Evolutionary conservation across 2,797 vertebrate species (phyloP), one percentile per base, ranked within the genome.

Genomic region (Dryobates pubescens): DNA sequence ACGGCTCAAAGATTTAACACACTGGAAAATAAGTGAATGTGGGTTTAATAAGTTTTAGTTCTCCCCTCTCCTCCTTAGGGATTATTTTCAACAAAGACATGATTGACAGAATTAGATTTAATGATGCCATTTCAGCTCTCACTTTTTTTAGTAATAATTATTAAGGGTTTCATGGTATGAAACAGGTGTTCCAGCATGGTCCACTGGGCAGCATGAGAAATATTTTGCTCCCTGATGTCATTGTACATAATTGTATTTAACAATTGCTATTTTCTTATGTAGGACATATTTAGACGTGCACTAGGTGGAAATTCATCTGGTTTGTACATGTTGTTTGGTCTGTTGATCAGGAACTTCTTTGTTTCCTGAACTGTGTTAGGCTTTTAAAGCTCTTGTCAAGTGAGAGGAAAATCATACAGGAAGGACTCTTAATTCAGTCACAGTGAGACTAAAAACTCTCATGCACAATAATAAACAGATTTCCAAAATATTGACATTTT

Each of bases 161-260:
- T 57, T 83, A 93, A 92, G 61, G 53, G 64, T 82, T 93, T 96
- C 77, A 59, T 88, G 71, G 79, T 79, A 77, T 17, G 63, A 92
- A 94, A 70, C 88, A 94, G 93, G 89, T 93, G 82, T 85, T 88
- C 26, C 84, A 86, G 18, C 76, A 88, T 56, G 84, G 89, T 89
- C 72, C 58, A 32, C 75, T 81, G 87, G 90, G 96, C 92, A 89
- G 90, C 73, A 49, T 1, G 2, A 92, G 76, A 58, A 80, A 74
- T 51, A 56, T 45, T 80, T 83, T 83, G 49, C 38, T 94, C 82
- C 88, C 85, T 53, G 23, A 84, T 36, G 63, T 91, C 91, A 56
- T 51, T 47, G 89, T 57, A 87, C 70, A 38, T 16, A 29, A 84
- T 77, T 32, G n/a, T 76, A 84, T 58, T 56, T 77, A 73, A 84